Base-by-base conservation (phyloP, 2,888 invertebrate species). In the Drosophila niveifrons region DNA sequence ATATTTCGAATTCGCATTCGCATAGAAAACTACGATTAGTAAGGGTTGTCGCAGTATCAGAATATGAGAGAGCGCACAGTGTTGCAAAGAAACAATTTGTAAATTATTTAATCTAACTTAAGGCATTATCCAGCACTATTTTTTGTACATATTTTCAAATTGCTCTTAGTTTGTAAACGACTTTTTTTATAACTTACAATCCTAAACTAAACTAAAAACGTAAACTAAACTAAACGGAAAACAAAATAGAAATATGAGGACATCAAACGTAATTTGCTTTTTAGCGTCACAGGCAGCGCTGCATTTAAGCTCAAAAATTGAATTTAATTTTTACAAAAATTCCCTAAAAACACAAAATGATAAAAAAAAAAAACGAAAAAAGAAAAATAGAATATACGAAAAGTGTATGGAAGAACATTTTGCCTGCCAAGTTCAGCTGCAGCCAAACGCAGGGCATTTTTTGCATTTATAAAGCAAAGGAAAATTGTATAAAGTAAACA, bases 221-320 rank as follows among this genome's bases (percentile, higher is more conserved):
- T 47, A 3, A 57, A 57, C 28, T 56, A 48, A 72, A 71, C 75
- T 51, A 69, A 67, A 71, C 17, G n/a, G n/a, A 65, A 61, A 57
- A 48, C 3, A 46, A 46, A 63, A 46, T 58, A 66, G 62, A 72
- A 77, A 70, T 76, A 63, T 36, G 65, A 61, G 53, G 56, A 57
- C 52, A 57, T 15, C 36, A 67, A 78, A 66, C 76, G 62, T 55
- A 74, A 82, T 79, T 72, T 89, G 87, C 89, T 90, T 90, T 88
- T 82, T 70, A 88, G 88, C 86, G 81, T 80, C 81, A 69, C 66
- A 75, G 56, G 66, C 64, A 72, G 43, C 69, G 78, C 76, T 80
- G 90, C 90, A 91, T 91, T 89, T 90, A 89, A 90, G 89, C 89
- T 91, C 90, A 90, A 89, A 79, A 77, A 80, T 78, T 82, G 77